Base-by-base conservation (phyloP, 2,888 invertebrate genomes). In the Nebria brevicollis region DNA sequence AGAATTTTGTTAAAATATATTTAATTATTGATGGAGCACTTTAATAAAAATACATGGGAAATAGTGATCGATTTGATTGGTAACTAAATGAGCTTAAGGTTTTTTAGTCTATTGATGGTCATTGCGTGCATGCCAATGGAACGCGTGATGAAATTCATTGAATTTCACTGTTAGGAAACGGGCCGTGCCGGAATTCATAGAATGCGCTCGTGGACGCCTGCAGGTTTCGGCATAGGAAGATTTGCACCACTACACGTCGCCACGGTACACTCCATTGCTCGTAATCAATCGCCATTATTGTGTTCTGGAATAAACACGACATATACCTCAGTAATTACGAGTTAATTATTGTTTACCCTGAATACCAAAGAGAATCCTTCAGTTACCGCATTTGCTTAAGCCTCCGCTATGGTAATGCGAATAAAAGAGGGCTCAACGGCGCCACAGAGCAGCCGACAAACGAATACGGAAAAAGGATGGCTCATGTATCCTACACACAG, bases 121-220 rank as follows among this genome's bases (percentile, higher is more conserved):
- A 66, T 15, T 73, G 78, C 73, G 78, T 78, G 11, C 78, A 78
- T 78, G 72, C 78, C 78, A 15, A 42, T 72, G 64, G 77, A 43
- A 78, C 78, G 72, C 78, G 65, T 64, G 41, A 41, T 43, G 72
- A 77, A 72, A 78, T 78, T 78, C 78, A 41, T 15, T 15, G 66
- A 41, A 64, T 64, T 64, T 66, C 78, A 15, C 5, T 54, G 66
- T 65, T 65, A 41, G 66, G 72, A 66, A 78, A 78, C 73, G 66
- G 78, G 74, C 66, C 66, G 72, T 73, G 78, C 78, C 74, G 78
- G 78, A 78, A 78, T 78, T 72, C 78, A 65, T n/a, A 72, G 65
- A 20, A 78, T 78, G 78, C 78, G 72, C 43, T 68, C 20, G 42
- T 65, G 42, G 42, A 68, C 70, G 70, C 15, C 70, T 26, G 70